Evolutionary conservation across 1,140 invertebrate species (phyloP), one percentile per base, ranked within the genome.

Genomic region (Chironomus striatipennis): DNA sequence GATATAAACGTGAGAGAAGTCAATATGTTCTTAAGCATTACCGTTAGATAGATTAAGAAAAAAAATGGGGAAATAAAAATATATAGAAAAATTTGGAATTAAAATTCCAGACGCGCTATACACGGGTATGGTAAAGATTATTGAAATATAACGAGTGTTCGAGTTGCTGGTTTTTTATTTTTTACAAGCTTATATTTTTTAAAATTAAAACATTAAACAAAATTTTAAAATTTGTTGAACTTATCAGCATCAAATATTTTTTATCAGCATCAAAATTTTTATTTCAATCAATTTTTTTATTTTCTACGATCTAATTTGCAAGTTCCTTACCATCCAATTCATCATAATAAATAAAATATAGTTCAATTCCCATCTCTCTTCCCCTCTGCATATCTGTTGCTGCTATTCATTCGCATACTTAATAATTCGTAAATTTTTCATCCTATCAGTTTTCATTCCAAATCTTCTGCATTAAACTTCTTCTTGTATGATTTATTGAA

Each of bases 61-160:
- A 34, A 34, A 34, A 34, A 34, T 34, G 24, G 24, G 24, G 5
- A 34, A 34, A 34, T 34, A n/a, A n/a, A n/a, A n/a, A 34, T 34
- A 34, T 34, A 2, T 5, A 34, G 1, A 34, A 34, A 34, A 34
- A 34, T 34, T 34, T 1, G 7, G 65, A 18, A 70, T 70, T 70
- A 70, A 21, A 70, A 70, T 70, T 70, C 65, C 65, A 70, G 65
- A 70, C 65, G 65, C 20, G 65, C 7, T 20, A 10, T 20, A 0
- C 8, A 70, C n/a, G 20, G 65, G 65, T 57, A 10, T 57, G 47
- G 47, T n/a, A 20, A 5, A 70, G 65, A 70, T 20, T 70, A 70
- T 70, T 70, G 65, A 70, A 20, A 70, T 9, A 70, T 70, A 70
- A 20, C 65, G 65, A n/a, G n/a, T n/a, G n/a, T n/a, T n/a, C n/a